phyloP scores from a whole-genome alignment of 2,888 invertebrate species.

The Hypsopygia costalis region DNA sequence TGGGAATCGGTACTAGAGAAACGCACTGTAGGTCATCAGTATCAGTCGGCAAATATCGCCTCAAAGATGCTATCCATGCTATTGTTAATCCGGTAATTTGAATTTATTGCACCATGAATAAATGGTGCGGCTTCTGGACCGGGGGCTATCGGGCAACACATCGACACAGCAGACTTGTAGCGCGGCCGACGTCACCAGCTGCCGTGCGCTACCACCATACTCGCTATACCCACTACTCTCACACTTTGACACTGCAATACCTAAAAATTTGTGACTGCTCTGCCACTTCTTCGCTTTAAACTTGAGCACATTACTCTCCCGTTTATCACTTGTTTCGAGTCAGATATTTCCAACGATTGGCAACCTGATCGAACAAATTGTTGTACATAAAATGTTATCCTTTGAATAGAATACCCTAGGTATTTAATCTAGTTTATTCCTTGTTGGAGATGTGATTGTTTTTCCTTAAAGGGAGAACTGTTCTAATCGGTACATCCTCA shows the following conservation, averaged over 20 bases:
- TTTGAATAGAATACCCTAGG: slow-evolving; percentile 25
- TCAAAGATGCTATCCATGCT: slow-evolving; percentile 70
- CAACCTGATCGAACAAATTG: neutral
- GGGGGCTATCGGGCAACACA: slow-evolving; percentile 64
- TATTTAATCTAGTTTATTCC: slow-evolving; percentile 59
- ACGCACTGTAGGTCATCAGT: slow-evolving; percentile 41
- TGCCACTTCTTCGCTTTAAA: too few species aligned
- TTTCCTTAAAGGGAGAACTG: slow-evolving; percentile 66
- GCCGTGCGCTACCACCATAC: slow-evolving; percentile 17
- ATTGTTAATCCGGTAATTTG: slow-evolving; percentile 81
- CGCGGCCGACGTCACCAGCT: slow-evolving; percentile 28
- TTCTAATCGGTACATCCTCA: slow-evolving; percentile 72
- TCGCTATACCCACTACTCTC: slow-evolving; percentile 26
- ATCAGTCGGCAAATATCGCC: slow-evolving; percentile 51
- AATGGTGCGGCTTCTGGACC: slow-evolving; percentile 60
- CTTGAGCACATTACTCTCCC: too few species aligned
- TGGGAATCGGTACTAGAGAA: slow-evolving; percentile 25
- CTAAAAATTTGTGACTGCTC: too few species aligned
- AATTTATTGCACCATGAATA: slow-evolving; percentile 79
- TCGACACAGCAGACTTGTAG: slow-evolving; percentile 56
- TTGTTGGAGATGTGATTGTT: slow-evolving; percentile 75
- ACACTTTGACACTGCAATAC: slow-evolving; percentile 41
- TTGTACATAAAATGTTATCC: slow-evolving; percentile 9
- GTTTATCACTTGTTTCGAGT: too few species aligned
- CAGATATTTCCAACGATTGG: too few species aligned